These are phyloP conservation scores for Oriolus oriolus DNA, from an alignment of 2,113 vertebrate species.

Conservation along the genomic window DNA sequence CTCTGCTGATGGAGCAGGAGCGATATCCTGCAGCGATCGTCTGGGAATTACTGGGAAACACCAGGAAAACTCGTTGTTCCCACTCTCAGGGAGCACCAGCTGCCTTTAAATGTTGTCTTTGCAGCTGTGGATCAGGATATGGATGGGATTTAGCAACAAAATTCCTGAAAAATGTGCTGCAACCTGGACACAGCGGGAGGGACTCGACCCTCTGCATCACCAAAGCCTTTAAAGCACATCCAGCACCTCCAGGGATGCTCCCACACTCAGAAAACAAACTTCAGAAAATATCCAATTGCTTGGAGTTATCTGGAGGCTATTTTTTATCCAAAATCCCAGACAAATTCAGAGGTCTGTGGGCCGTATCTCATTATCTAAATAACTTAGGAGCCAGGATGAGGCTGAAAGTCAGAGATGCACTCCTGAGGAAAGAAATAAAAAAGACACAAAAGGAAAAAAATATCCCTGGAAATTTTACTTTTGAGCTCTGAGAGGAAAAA, in stretches of 20 bases:
- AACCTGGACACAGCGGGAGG: fast-evolving
- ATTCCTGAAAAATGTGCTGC: not conserved
- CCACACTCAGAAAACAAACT: not conserved
- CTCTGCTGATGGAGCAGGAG: not conserved
- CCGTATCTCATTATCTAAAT: not conserved
- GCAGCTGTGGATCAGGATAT: fast-evolving
- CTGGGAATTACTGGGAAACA: fast-evolving
- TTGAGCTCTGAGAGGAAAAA: not conserved
- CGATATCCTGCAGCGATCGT: not conserved
- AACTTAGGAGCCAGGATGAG: not conserved
- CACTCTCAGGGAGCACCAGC: fast-evolving
- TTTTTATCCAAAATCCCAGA: not conserved
- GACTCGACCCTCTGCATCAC: not conserved
- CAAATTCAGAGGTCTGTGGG: not conserved
- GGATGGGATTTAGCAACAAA: not conserved
- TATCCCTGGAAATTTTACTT: not conserved
- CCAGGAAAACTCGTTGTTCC: not conserved
- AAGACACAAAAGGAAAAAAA: not conserved
- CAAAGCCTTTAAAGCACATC: not conserved
- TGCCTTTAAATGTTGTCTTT: not conserved
- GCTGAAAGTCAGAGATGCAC: not conserved
- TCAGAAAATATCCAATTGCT: not conserved
- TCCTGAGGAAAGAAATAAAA: not conserved
- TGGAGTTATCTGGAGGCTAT: not conserved
- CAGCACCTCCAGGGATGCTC: not conserved